Evolutionary conservation across 1,140 invertebrate species (phyloP), one percentile per base, ranked within the genome.

Genomic region (Formica selysi): DNA sequence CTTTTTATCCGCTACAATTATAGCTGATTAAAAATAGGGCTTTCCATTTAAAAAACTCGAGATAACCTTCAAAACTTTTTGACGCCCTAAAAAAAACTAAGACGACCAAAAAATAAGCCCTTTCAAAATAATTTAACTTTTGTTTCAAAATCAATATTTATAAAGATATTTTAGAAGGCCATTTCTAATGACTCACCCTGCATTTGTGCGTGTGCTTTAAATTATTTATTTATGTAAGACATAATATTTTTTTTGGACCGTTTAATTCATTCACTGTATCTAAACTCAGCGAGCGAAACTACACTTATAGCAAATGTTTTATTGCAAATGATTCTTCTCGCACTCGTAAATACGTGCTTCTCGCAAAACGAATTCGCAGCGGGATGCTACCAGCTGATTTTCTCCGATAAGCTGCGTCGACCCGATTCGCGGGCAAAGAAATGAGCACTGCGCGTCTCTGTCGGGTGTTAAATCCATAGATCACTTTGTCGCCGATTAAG

Each of bases 401-500:
- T 68, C 78, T 57, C 51, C 22, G 51, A 70, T 26, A n/a, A 57
- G 41, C 44, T 22, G 65, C 48, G n/a, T 68, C 65, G 78, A 81
- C 78, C 78, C 65, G 67, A 81, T 81, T 81, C 36, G 67, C 38
- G 36, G 19, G 10, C 26, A 62, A 81, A 32, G 29, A 81, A 71
- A 81, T 71, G 29, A 71, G 51, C 44, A 48, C 65, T 22, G 78
- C 78, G 48, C 41, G 48, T 80, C 48, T 80, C 48, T 59, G 65
- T 41, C 65, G 48, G 22, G 65, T 71, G 67, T 71, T 81, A 71
- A 38, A 61, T 71, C 68, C 67, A 81, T 81, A 81, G 79, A 81
- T 81, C 79, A 81, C 51, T 81, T 81, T 44, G 79, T 59, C 79
- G 54, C 79, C 79, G 79, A 81, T 81, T 81, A 81, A 81, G 79